phyloP scores from a whole-genome alignment of 2,888 invertebrate species.

The Cybosia mesomella region DNA sequence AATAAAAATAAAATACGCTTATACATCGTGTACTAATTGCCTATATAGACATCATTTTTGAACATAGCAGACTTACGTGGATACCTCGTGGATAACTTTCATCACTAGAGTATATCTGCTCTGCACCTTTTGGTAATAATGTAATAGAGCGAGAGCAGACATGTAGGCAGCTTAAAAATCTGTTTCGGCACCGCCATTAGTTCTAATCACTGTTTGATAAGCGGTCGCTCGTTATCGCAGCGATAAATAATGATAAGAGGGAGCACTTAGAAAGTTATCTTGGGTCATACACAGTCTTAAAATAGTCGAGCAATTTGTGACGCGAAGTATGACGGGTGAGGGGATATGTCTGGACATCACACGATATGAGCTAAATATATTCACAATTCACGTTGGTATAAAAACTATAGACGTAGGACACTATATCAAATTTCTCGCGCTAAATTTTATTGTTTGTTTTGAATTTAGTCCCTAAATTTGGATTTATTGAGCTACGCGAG shows the following conservation, averaged over 20 bases:
- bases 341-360: background rate
- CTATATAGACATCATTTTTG: no score
- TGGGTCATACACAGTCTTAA: constrained; percentile 68
- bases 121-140: no score
- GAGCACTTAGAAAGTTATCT: constrained; percentile 74
- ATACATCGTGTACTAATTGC: no score
- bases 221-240: constrained; percentile 67
- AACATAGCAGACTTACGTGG: no score
- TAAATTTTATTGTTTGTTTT: background rate
- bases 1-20: no score
- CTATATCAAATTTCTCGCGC: background rate
- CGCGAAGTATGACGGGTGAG: constrained; percentile 20
- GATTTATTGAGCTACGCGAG: no score
- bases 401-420: background rate
- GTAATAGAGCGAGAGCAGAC: background rate
- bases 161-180: constrained; percentile 8
- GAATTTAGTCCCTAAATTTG: background rate
- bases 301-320: constrained; percentile 69
- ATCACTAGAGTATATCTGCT: no score
- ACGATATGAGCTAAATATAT: background rate
- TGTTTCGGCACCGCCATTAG: constrained; percentile 38
- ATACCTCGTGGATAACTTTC: no score
- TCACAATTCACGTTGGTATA: background rate
- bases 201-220: constrained; percentile 64
- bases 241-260: constrained; percentile 72